phyloP scores from a whole-genome alignment of 2,888 invertebrate species.

The Drosophila ezoana region DNA sequence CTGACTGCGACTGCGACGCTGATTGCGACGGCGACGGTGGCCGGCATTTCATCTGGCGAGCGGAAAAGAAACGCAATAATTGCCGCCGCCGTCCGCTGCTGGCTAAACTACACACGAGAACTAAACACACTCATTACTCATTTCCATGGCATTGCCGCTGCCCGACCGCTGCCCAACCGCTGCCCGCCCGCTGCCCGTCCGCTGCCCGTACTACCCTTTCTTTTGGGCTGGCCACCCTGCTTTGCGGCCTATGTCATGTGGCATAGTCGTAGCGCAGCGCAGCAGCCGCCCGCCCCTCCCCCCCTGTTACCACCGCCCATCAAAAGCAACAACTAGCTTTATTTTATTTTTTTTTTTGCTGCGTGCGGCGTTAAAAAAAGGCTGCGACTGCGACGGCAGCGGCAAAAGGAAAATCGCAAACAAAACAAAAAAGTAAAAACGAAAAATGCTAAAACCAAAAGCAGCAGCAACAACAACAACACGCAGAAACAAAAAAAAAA shows the following conservation, averaged over 20 bases:
- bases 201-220: not conserved
- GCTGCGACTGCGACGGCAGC: slow-evolving; percentile 65
- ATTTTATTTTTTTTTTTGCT: slow-evolving; percentile 50
- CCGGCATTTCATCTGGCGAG: slow-evolving; percentile 20
- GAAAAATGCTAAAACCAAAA: slow-evolving; percentile 74
- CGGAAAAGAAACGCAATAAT: slow-evolving; percentile 15
- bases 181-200: not conserved
- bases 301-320: slow-evolving; percentile 20
- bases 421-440: slow-evolving; percentile 70
- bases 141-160: slow-evolving; percentile 42
- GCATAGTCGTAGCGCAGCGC: slow-evolving; percentile 26
- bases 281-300: slow-evolving; percentile 1
- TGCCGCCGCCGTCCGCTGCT: slow-evolving; percentile 17
- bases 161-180: slow-evolving; percentile 1
- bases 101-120: slow-evolving; percentile 66
- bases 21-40: slow-evolving; percentile 23
- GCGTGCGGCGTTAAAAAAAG: slow-evolving; percentile 72
- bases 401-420: slow-evolving; percentile 68
- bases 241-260: slow-evolving; percentile 39
- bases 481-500: slow-evolving; percentile 33
- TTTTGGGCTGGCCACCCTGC: not conserved
- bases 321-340: slow-evolving; percentile 49
- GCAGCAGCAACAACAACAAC: slow-evolving; percentile 35
- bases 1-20: slow-evolving; percentile 11
- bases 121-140: slow-evolving; percentile 79